Evolutionary conservation across 1,140 invertebrate species (phyloP), one percentile per base, ranked within the genome.

Genomic region (Meloidogyne chitwoodi): DNA sequence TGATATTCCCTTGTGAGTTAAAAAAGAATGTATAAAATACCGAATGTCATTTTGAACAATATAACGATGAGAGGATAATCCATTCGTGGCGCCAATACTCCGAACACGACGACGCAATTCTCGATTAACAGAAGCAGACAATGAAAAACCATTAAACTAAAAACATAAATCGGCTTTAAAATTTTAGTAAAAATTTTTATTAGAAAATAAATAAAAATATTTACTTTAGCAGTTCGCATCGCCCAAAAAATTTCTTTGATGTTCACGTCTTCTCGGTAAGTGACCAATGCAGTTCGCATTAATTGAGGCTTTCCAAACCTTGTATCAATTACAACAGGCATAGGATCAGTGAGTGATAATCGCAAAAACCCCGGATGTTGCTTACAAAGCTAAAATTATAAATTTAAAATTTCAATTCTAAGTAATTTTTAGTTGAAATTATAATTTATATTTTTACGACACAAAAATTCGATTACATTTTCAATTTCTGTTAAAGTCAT

Each of bases 211-310:
- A 24, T 19, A 26, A 66, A 87, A 5, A 14, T 44, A 16, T 88
- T 89, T 88, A 94, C 92, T 82, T 93, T 89, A 77, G 96, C 94
- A 83, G 95, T 97, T 85, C 98, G 98, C 12, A 99, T 90, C 88
- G 94, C 95, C 95, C 95, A 99, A 88, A 96, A 99, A 76, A 99
- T 98, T 88, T 99, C 95, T 88, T 98, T 98, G 77, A 99, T 98
- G 87, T 98, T 98, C 10, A 98, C 95, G 85, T 95, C 92, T 56
- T 94, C 89, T 81, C 94, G 92, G 88, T 98, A 99, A 0, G 96
- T 98, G 5, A 98, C 95, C 96, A 96, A 99, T 62, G 95, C 97
- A 67, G 95, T 91, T 29, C 96, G 91, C 88, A 94, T 93, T 92
- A 96, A 99, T 56, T 94, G 91, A 63, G 95, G 4, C 11, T 64